Percentiles rank a stretch among this genome's conserved stretches.
Evolutionary conservation across 2,797 vertebrate species (phyloP).

Genomic region (Tinamus major): DNA sequence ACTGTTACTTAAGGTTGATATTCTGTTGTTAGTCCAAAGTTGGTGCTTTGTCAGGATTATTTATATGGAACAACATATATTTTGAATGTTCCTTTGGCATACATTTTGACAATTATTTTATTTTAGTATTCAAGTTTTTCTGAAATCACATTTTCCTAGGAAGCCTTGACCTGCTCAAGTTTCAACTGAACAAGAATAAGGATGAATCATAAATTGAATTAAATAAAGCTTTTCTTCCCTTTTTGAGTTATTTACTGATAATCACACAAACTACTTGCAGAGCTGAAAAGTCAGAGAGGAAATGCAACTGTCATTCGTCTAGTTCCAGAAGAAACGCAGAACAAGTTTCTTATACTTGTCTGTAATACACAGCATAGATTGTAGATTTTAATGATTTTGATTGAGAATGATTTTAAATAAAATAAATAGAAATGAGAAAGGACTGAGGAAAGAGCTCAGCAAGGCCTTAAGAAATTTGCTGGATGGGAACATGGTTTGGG

Average conservation of each 20-base stretch:
- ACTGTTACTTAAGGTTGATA: neutral
- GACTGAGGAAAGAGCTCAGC: neutral
- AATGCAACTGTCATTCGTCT: neutral
- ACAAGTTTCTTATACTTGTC: neutral
- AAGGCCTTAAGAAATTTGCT: neutral
- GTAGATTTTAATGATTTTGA: neutral
- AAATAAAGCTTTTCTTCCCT: neutral
- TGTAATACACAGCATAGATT: neutral
- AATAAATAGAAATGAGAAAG: neutral
- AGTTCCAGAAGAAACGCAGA: neutral
- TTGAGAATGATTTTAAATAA: neutral
- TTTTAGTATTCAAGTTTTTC: neutral
- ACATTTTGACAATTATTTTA: neutral
- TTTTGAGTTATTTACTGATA: neutral
- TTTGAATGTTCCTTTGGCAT: neutral
- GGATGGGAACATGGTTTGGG: neutral
- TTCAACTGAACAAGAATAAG: neutral
- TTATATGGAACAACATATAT: neutral
- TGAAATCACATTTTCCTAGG: neutral
- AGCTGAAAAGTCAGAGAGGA: neutral
- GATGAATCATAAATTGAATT: neutral
- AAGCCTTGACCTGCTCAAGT: neutral
- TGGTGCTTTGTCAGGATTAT: neutral
- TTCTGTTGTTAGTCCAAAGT: neutral
- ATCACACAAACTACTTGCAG: neutral